Conservation (phyloP, 2,113 vertebrate species). For the Eolophus roseicapilla region DNA sequence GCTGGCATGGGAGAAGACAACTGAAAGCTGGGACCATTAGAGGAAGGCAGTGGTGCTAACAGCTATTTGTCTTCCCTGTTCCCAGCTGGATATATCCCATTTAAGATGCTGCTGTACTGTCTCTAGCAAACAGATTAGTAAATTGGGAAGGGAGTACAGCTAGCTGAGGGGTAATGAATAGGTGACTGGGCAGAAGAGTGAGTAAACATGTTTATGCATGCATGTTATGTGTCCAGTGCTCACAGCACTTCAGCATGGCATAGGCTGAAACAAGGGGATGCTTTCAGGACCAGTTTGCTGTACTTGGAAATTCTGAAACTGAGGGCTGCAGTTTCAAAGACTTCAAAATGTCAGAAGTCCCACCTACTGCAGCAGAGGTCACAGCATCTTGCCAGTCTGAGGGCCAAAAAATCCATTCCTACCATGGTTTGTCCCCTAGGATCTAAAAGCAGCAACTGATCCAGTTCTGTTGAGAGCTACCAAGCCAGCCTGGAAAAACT, state of each 20-base stretch:
- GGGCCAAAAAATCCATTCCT: not conserved
- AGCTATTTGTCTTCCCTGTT: not conserved
- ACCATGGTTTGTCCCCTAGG: not conserved
- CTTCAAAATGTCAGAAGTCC: not conserved
- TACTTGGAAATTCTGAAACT: not conserved
- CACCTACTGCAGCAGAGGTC: not conserved
- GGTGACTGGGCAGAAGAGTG: not conserved
- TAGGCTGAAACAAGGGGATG: not conserved
- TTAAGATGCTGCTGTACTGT: not conserved
- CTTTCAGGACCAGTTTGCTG: not conserved
- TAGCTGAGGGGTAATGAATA: not conserved
- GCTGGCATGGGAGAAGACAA: constrained; percentile 10
- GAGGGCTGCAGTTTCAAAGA: not conserved
- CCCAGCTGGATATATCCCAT: not conserved
- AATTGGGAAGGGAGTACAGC: not conserved
- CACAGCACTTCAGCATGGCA: not conserved
- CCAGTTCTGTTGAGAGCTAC: not conserved
- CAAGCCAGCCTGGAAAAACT: not conserved
- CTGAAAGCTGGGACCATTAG: constrained; percentile 8
- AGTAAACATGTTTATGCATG: not conserved
- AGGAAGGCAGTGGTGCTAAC: not conserved
- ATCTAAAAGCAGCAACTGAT: not conserved
- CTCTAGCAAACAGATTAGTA: not conserved
- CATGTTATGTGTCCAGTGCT: not conserved
- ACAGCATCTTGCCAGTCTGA: not conserved